phyloP scores from a whole-genome alignment of 2,113 vertebrate genomes.

The Aix galericulata region DNA sequence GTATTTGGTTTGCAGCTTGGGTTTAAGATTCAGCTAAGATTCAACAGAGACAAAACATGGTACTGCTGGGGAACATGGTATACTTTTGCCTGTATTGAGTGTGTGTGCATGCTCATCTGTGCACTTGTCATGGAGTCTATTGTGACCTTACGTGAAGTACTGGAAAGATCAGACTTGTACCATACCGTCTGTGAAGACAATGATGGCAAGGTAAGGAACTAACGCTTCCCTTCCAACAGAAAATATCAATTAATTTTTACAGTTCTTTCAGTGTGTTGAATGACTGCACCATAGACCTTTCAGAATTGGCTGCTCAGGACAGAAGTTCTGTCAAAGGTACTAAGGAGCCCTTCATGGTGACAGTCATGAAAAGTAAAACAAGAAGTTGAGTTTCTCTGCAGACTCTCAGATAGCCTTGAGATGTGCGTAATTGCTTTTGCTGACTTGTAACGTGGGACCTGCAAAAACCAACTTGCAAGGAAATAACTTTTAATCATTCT shows the following conservation, averaged over 20 bases:
- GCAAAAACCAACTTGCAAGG: neutral
- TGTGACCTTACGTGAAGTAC: neutral
- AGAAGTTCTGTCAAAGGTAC: neutral
- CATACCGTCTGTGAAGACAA: neutral
- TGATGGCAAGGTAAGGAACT: neutral
- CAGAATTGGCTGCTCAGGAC: neutral
- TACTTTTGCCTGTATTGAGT: neutral
- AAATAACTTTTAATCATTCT: neutral
- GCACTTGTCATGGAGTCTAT: neutral
- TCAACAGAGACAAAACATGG: neutral
- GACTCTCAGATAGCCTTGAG: neutral
- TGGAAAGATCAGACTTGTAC: neutral
- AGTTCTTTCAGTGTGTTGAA: neutral
- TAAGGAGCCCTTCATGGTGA: neutral
- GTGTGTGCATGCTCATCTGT: neutral
- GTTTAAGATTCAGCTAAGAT: neutral
- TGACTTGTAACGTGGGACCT: neutral
- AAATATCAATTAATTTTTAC: neutral
- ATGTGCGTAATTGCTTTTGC: neutral
- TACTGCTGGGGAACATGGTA: neutral
- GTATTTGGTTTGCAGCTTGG: neutral
- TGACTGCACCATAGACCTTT: neutral
- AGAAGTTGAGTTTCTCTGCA: rapidly evolving
- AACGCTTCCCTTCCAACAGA: neutral
- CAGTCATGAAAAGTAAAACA: rapidly evolving